Evolutionary conservation across 2,797 vertebrate genomes (phyloP).

Genomic region (Vireo griseus): DNA sequence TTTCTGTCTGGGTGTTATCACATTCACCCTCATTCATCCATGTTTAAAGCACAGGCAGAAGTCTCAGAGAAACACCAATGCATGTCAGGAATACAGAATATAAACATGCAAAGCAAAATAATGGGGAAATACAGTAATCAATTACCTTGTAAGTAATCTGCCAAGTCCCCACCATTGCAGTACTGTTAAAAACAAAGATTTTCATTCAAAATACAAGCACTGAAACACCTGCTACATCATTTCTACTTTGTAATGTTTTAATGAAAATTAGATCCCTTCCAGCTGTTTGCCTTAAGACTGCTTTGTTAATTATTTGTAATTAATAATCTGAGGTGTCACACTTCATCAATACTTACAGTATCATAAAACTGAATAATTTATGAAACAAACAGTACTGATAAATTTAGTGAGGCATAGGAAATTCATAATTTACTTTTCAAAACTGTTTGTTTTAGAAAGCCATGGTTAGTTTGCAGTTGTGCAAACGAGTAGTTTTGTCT

Average conservation of each 20-base stretch:
- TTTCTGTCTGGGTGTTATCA: background rate
- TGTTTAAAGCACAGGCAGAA: background rate
- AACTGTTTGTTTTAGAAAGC: background rate
- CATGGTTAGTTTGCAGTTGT: background rate
- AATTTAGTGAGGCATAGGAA: background rate
- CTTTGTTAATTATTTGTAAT: background rate
- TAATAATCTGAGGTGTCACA: background rate
- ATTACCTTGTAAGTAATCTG: constrained; percentile 98
- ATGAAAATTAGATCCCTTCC: background rate
- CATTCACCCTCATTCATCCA: background rate
- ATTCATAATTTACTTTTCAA: background rate
- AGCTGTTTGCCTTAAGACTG: background rate
- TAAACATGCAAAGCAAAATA: background rate
- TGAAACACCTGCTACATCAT: background rate
- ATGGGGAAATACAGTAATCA: background rate
- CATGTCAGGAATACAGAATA: background rate
- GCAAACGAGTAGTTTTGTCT: background rate
- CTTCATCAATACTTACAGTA: background rate
- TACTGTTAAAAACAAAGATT: constrained; percentile 79
- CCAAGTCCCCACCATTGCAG: constrained; percentile 96
- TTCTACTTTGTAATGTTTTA: background rate
- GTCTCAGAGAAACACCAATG: background rate
- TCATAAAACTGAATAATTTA: background rate
- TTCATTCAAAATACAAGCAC: constrained; percentile 36
- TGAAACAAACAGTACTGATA: background rate